Evolutionary conservation across 2,888 invertebrate genomes (phyloP), one percentile per base, ranked within the genome.

Genomic region (Agrilus cyanescens): DNA sequence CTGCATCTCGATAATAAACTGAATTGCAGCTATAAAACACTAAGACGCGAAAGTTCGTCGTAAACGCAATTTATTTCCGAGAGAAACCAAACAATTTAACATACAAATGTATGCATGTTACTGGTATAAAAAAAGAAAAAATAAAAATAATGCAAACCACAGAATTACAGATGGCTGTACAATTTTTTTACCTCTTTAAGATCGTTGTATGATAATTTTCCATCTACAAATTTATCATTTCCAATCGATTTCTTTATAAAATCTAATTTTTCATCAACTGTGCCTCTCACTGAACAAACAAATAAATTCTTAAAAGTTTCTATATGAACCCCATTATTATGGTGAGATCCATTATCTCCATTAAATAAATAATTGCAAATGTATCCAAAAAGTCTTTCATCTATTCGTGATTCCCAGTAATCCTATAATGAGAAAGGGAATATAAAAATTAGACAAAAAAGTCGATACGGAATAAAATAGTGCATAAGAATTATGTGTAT

Each of bases 361-460:
- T 25, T 25, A 63, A 80, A 82, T 42, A 82, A 66, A 60, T 76
- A 82, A 61, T 81, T 81, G 18, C 75, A 74, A 29, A 81, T 72
- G 57, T 78, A 80, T 61, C 80, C 78, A 31, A 78, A 74, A 39
- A 82, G 61, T 4, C 80, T 69, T 1, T 76, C 73, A 58, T 82
- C 82, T 63, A 82, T 78, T 57, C 77, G 76, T 1, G 74, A 72
- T 32, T 79, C 78, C 82, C 82, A 82, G 59, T 75, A 68, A 71
- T 79, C 80, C 81, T 82, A 45, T 16, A 59, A 59, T 44, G 47
- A 44, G 46, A 39, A 40, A 45, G 44, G 12, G 41, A 15, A 20
- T 20, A 18, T 18, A 18, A 18, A 18, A 18, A 18, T 4, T 5
- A 4, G 18, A 18, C 5, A 18, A 18, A 25, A 25, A 25, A 20